A percentile compares a stretch with the other conserved stretches of the same genome.
Conservation (phyloP, 2,797 vertebrate species). For the Pipistrellus kuhlii region DNA sequence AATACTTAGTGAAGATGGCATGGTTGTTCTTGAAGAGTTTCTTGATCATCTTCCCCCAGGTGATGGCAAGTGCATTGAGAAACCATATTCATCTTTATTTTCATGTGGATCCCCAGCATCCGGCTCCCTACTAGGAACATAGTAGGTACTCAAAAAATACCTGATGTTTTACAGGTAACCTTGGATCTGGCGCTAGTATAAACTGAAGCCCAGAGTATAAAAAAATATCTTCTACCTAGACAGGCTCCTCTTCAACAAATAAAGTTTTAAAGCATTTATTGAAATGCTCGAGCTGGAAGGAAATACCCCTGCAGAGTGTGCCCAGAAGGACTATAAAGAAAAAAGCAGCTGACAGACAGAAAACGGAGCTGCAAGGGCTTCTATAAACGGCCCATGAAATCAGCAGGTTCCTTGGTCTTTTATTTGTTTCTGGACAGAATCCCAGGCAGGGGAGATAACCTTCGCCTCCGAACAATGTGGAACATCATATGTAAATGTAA, state of each 20-base stretch:
- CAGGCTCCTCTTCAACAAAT: conserved; percentile 53
- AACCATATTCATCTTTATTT: not conserved
- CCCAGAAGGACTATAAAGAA: conserved; percentile 63
- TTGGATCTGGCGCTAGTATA: not conserved
- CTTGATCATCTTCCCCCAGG: not conserved
- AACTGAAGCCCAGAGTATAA: conserved; percentile 4
- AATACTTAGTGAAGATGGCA: not conserved
- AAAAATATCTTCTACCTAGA: conserved; percentile 39
- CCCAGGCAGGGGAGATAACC: conserved; percentile 83
- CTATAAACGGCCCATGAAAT: conserved; percentile 76
- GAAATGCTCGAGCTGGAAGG: conserved; percentile 70
- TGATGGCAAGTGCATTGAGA: not conserved
- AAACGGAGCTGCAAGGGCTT: conserved; percentile 79
- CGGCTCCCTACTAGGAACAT: not conserved
- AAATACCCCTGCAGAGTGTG: conserved; percentile 52
- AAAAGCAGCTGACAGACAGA: conserved; percentile 82
- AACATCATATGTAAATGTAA: conserved; percentile 77
- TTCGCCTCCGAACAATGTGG: conserved; percentile 76
- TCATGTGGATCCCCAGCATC: not conserved
- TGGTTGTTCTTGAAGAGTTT: not conserved
- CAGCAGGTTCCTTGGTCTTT: conserved; percentile 82
- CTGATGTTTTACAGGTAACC: not conserved
- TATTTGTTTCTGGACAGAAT: conserved; percentile 84
- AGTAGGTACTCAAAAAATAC: not conserved
- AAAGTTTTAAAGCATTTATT: conserved; percentile 70